A percentile compares a stretch with the other conserved stretches of the same genome.
Evolutionary conservation across 2,888 invertebrate species (phyloP).

Genomic region (Sialis lutaria): DNA sequence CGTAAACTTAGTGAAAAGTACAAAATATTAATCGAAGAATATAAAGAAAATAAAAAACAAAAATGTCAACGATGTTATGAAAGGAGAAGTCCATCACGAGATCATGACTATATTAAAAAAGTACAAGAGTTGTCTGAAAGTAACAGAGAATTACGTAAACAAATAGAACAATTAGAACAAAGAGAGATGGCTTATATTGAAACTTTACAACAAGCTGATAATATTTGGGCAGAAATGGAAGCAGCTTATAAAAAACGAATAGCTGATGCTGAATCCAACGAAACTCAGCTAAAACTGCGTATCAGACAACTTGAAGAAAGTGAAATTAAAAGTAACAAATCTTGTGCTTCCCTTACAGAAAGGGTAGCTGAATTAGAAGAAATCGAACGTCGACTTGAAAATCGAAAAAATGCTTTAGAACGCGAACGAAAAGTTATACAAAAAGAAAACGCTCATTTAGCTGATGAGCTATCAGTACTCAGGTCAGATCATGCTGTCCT

Average conservation of each 20-base stretch:
- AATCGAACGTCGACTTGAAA: constrained; percentile 30
- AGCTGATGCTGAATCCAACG: constrained; percentile 28
- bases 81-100: constrained; percentile 14
- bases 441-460: constrained; percentile 18
- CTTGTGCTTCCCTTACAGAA: constrained; percentile 29
- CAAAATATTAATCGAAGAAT: constrained; percentile 1
- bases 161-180: constrained; percentile 42
- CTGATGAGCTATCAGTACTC: constrained; percentile 19
- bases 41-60: not conserved
- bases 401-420: constrained; percentile 10
- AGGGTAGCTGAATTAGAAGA: constrained; percentile 40
- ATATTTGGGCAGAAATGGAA: constrained; percentile 53
- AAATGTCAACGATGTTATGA: not conserved
- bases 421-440: constrained; percentile 15
- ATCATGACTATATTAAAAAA: constrained; percentile 27
- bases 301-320: constrained; percentile 36
- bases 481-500: constrained; percentile 20
- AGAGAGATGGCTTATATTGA: constrained; percentile 50
- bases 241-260: constrained; percentile 42
- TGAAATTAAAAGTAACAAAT: constrained; percentile 18
- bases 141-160: constrained; percentile 39
- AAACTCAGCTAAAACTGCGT: constrained; percentile 32
- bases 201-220: constrained; percentile 52
- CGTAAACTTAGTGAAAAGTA: not conserved
- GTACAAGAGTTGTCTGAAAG: constrained; percentile 30